phyloP scores from a whole-genome alignment of 2,888 invertebrate species.

The Neoitamus cyanurus region DNA sequence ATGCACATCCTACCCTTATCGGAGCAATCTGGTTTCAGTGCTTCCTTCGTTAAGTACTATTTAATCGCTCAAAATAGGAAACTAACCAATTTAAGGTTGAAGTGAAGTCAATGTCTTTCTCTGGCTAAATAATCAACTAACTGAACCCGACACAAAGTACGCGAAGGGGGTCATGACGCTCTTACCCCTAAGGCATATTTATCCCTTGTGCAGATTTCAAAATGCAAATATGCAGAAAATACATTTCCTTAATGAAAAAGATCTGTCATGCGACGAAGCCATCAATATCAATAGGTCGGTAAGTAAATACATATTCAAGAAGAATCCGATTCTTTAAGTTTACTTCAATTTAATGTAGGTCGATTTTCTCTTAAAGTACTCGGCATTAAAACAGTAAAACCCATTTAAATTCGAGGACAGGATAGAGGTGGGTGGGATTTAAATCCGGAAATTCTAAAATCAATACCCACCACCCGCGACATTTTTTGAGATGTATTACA shows the following conservation, averaged over 20 bases:
- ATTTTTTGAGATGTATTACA: neutral
- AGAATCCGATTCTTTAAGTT: neutral
- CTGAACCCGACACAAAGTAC: too few relatives aligned
- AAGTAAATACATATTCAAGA: neutral
- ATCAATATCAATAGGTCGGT: neutral
- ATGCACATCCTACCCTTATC: neutral
- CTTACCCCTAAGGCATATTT: neutral
- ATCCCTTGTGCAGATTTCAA: neutral
- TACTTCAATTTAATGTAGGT: neutral
- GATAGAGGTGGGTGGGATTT: neutral
- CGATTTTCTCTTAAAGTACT: neutral
- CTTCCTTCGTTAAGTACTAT: neutral
- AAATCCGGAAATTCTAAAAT: constrained; percentile 30
- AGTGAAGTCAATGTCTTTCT: neutral
- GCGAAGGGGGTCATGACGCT: too few relatives aligned
- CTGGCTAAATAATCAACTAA: neutral
- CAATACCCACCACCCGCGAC: neutral
- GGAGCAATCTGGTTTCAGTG: neutral
- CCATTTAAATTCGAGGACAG: neutral
- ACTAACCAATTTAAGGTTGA: neutral
- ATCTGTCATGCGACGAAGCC: neutral
- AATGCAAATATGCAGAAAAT: neutral
- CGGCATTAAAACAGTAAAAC: neutral
- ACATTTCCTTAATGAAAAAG: neutral
- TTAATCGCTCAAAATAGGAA: neutral